phyloP scores from a whole-genome alignment of 2,888 invertebrate genomes.

The Syrphus vitripennis region DNA sequence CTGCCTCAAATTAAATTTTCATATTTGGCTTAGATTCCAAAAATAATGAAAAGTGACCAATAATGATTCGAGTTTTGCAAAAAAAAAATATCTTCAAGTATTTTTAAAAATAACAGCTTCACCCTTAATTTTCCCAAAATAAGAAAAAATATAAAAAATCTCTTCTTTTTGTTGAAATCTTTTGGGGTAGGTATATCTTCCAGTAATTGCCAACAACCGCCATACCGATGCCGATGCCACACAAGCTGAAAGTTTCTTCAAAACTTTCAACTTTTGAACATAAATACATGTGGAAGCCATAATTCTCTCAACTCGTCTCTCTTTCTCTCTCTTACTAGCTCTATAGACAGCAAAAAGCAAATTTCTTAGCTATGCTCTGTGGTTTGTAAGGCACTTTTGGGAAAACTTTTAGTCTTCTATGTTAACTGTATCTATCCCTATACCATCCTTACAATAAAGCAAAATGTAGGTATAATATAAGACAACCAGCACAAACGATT shows the following conservation, averaged over 20 bases:
- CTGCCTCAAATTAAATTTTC: too few species aligned
- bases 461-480: background rate
- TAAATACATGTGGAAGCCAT: slow-evolving; percentile 68
- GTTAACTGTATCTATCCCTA: background rate
- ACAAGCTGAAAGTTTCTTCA: slow-evolving; percentile 54
- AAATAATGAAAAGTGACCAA: too few species aligned
- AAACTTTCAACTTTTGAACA: slow-evolving; percentile 65
- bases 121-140: background rate
- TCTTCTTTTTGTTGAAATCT: background rate
- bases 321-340: background rate
- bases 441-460: too few species aligned
- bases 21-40: too few species aligned
- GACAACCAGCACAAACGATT: slow-evolving; percentile 21
- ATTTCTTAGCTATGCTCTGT: slow-evolving; percentile 35
- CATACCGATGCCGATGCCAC: too few species aligned
- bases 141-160: background rate
- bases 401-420: slow-evolving; percentile 49
- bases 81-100: too few species aligned
- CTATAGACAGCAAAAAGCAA: slow-evolving; percentile 38
- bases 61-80: too few species aligned
- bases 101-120: background rate
- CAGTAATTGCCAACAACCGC: slow-evolving; percentile 54
- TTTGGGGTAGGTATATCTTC: slow-evolving; percentile 27
- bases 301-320: slow-evolving; percentile 52
- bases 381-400: slow-evolving; percentile 56